These are phyloP conservation scores for Microtus pennsylvanicus DNA, from an alignment of 2,113 vertebrate genomes.

Conservation along the genomic window DNA sequence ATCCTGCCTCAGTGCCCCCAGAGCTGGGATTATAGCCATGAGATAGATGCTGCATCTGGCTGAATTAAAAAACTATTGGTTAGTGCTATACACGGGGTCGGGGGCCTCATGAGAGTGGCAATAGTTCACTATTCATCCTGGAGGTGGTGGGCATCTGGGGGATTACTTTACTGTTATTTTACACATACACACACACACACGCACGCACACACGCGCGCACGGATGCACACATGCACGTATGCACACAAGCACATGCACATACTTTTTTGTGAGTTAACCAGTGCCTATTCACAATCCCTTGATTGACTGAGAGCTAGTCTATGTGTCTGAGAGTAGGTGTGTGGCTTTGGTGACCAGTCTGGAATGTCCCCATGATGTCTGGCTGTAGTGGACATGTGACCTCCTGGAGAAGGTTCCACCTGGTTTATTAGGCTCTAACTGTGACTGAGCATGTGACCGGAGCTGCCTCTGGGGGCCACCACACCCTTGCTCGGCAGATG, in stretches of 20 bases:
- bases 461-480: background rate
- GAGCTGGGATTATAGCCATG: background rate
- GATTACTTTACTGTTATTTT: background rate
- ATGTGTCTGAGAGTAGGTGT: background rate
- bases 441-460: background rate
- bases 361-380: background rate
- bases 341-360: background rate
- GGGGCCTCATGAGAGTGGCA: background rate
- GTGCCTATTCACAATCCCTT: too few species aligned
- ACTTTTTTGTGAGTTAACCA: background rate
- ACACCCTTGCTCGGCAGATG: background rate
- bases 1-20: background rate
- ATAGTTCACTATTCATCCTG: background rate
- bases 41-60: background rate
- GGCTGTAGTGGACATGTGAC: background rate
- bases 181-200: background rate
- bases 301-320: background rate
- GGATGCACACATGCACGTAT: background rate
- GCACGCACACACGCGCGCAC: background rate
- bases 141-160: background rate
- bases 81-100: background rate
- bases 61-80: background rate
- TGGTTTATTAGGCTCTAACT: background rate
- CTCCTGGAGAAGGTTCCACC: background rate
- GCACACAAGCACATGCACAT: background rate